Percentiles rank a stretch among this genome's conserved stretches.
These are phyloP conservation scores for Rhynchonema sp. DNA, from an alignment of 2,888 invertebrate species.

Conservation along the genomic window DNA sequence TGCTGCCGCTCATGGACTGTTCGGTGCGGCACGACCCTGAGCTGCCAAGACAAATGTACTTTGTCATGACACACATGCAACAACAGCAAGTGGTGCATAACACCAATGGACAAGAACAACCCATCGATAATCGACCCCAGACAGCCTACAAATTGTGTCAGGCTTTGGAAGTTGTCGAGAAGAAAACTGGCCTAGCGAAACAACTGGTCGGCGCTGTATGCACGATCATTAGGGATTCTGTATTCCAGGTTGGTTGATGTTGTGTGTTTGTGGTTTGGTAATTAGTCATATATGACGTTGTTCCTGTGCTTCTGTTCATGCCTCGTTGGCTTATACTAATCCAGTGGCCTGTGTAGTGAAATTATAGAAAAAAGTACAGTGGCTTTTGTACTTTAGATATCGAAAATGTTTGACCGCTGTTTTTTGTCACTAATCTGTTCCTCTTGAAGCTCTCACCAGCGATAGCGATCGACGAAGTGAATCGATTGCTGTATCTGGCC, in stretches of 20 bases:
- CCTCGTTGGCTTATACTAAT: no score
- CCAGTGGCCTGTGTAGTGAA: no score
- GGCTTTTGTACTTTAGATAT: no score
- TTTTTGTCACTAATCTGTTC: not conserved
- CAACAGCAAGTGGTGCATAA: not conserved
- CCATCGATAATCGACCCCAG: not conserved
- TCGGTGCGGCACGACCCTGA: not conserved
- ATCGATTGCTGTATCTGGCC: not conserved
- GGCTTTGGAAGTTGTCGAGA: not conserved
- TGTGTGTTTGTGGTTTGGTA: no score
- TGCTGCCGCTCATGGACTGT: not conserved
- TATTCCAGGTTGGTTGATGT: not conserved
- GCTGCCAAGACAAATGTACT: not conserved
- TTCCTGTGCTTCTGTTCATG: no score
- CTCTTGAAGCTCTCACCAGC: not conserved
- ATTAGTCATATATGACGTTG: no score
- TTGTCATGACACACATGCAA: not conserved
- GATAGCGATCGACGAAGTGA: not conserved
- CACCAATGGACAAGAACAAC: not conserved
- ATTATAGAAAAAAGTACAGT: no score
- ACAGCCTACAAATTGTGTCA: not conserved
- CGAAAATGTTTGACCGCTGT: not conserved
- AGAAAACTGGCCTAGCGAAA: not conserved
- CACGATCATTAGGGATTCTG: not conserved
- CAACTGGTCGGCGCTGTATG: not conserved